These are phyloP conservation scores for Sesamia inferens DNA, from an alignment of 2,888 invertebrate genomes.

Conservation along the genomic window DNA sequence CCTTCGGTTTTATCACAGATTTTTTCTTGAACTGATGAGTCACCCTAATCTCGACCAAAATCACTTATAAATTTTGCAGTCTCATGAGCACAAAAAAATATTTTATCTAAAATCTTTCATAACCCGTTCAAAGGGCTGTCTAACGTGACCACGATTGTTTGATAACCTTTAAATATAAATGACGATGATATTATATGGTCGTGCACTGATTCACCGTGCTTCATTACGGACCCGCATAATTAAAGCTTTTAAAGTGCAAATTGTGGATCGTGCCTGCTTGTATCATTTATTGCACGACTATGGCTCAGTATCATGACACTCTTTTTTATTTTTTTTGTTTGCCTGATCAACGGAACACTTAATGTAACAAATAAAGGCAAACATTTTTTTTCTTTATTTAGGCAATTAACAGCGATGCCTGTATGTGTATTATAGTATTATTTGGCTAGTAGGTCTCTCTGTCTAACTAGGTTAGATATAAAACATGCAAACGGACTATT, in stretches of 20 bases:
- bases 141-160: slow-evolving; percentile 22
- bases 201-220: slow-evolving; percentile 31
- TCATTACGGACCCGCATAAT: slow-evolving; percentile 33
- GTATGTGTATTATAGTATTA: no score
- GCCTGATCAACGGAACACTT: no score
- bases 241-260: slow-evolving; percentile 32
- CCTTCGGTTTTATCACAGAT: neutral
- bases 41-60: neutral
- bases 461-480: no score
- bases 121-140: slow-evolving; percentile 32
- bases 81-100: slow-evolving; percentile 1
- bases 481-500: no score
- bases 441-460: no score
- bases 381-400: no score
- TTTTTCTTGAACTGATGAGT: slow-evolving; percentile 7
- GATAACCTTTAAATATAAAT: slow-evolving; percentile 38
- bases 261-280: slow-evolving; percentile 10
- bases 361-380: no score
- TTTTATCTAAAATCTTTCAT: slow-evolving; percentile 4
- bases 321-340: no score
- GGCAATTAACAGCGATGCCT: no score
- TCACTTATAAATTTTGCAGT: neutral
- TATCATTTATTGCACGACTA: neutral
- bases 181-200: slow-evolving; percentile 30
- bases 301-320: neutral